Evolutionary conservation across 2,888 invertebrate species (phyloP), one percentile per base, ranked within the genome.

Genomic region (Aphrophora alni): DNA sequence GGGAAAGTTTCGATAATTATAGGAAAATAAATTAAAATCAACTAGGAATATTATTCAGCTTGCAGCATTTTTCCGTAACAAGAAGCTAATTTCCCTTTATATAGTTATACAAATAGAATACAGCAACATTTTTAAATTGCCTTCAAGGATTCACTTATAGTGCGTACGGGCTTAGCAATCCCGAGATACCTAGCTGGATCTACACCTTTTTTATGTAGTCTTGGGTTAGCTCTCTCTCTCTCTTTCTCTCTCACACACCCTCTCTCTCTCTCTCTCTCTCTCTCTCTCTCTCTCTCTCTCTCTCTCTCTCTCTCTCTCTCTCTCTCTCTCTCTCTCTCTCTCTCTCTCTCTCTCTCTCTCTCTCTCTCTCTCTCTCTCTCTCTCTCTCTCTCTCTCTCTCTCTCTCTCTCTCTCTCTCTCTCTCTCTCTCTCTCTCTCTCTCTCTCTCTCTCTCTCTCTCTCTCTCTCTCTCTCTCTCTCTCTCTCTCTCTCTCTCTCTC

Each of bases 361-460:
- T 17, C 27, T 72, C 25, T 72, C 24, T 17, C 27, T 24, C 25
- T 72, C 24, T 72, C 25, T 26, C 27, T 17, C 5, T 72, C 27
- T 24, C 24, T 17, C 24, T 72, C 27, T 26, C 25, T 72, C 24
- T 17, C 27, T 24, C 25, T 72, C 72, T 72, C 25, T 26, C 27
- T 72, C 72, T 17, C 27, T 26, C 25, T 72, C 72, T 17, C 27
- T 26, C 27, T 17, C 72, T 72, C 27, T 26, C 24, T 72, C 72
- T 72, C 27, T 26, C 27, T 72, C 72, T 72, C 27, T 26, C 27
- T 72, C 72, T 72, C 27, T 72, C 72, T 26, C 27, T 17, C 72
- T 72, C 25, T 17, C 27, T 24, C 25, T 25, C 72, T 25, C 72
- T 25, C 24, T 25, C 27, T 25, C 10, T 72, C 26, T 25, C 27